Conservation (phyloP, 1,140 invertebrate genomes). For the Drosophila orena region DNA sequence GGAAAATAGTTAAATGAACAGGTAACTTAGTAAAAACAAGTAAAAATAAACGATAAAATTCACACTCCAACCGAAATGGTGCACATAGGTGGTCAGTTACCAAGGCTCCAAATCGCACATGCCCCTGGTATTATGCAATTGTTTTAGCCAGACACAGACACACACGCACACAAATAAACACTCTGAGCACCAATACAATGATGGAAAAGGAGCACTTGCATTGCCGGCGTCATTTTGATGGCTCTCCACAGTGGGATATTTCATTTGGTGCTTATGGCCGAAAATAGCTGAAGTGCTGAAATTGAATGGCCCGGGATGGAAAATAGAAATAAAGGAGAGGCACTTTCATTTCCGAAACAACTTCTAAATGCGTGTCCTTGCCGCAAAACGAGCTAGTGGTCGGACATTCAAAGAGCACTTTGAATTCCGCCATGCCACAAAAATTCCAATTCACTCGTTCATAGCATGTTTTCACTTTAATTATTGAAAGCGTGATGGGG, state of each 20-base stretch:
- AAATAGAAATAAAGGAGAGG: conserved; percentile 14
- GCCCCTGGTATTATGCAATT: conserved; percentile 47
- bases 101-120: conserved; percentile 5
- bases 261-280: conserved; percentile 13
- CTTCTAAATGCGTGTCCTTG: conserved; percentile 9
- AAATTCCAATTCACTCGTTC: conserved; percentile 19
- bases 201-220: conserved; percentile 30
- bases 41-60: neutral
- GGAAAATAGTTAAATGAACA: neutral
- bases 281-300: conserved; percentile 8
- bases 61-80: neutral
- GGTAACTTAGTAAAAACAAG: neutral
- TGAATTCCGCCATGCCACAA: conserved; percentile 20
- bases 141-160: conserved; percentile 33
- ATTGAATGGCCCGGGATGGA: conserved; percentile 3
- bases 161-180: conserved; percentile 1
- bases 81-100: neutral
- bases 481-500: neutral
- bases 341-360: conserved; percentile 1
- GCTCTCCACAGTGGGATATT: conserved; percentile 39
- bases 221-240: conserved; percentile 35
- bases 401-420: conserved; percentile 12
- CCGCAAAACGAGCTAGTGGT: conserved; percentile 15
- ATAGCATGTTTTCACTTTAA: conserved; percentile 31
- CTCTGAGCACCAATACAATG: conserved; percentile 14